Conservation (phyloP, 2,113 vertebrate genomes). For the Sminthopsis crassicaudata region DNA sequence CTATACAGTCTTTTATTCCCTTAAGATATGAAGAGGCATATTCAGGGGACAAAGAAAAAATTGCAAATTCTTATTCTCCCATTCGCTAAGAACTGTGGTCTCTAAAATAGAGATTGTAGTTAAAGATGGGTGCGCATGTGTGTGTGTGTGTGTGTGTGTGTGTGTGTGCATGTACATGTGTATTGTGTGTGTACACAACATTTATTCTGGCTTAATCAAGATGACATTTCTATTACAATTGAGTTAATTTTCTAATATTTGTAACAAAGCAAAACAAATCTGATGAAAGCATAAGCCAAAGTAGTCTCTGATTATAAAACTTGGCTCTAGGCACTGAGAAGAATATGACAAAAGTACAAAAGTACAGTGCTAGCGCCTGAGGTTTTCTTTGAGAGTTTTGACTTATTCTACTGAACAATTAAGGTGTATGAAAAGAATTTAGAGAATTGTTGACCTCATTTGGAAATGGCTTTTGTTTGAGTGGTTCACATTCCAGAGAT, state of each 20-base stretch:
- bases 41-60: neutral
- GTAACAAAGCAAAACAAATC: neutral
- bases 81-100: neutral
- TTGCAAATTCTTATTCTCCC: neutral
- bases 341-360: neutral
- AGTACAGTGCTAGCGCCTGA: neutral
- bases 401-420: neutral
- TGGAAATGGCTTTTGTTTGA: conserved; percentile 9
- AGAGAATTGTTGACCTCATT: neutral
- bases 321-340: neutral
- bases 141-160: neutral
- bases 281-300: neutral
- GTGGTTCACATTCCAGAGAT: neutral
- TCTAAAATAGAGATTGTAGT: neutral
- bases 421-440: neutral
- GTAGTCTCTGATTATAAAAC: neutral
- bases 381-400: neutral
- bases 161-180: too few relatives aligned
- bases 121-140: neutral
- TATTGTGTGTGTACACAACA: neutral
- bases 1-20: neutral
- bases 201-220: neutral
- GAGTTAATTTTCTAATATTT: neutral
- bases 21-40: neutral
- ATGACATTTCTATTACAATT: neutral